These are phyloP conservation scores for Gymnarchus niloticus DNA, from an alignment of 2,113 vertebrate species.

Conservation along the genomic window DNA sequence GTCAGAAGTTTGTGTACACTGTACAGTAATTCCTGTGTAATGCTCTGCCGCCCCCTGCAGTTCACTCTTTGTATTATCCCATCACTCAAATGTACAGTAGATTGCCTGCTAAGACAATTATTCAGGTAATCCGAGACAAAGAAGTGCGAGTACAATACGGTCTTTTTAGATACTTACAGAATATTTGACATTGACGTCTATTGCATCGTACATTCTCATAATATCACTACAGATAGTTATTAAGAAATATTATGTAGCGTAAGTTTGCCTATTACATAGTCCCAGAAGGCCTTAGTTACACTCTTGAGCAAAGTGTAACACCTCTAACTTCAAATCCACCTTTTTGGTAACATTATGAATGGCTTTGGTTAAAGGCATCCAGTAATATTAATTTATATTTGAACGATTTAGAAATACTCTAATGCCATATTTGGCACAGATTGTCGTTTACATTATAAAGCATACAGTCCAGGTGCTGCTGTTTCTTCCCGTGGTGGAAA, in stretches of 20 bases:
- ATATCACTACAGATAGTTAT: background rate
- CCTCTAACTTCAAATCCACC: background rate
- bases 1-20: background rate
- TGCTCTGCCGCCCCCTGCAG: conserved; percentile 5
- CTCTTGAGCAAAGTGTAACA: background rate
- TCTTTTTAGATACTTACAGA: background rate
- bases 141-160: background rate
- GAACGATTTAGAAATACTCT: background rate
- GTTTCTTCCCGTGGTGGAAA: background rate
- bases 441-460: background rate
- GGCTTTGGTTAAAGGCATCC: background rate
- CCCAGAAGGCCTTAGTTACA: background rate
- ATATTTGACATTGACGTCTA: background rate
- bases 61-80: background rate
- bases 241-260: background rate
- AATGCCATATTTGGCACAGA: background rate
- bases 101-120: background rate
- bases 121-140: background rate
- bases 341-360: background rate
- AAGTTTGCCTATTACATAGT: background rate
- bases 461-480: background rate
- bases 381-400: background rate
- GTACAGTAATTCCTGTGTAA: background rate
- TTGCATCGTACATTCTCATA: no score
- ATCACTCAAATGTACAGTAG: background rate